These are phyloP conservation scores for Hycleus cichorii DNA, from an alignment of 1,140 invertebrate genomes.

Conservation along the genomic window DNA sequence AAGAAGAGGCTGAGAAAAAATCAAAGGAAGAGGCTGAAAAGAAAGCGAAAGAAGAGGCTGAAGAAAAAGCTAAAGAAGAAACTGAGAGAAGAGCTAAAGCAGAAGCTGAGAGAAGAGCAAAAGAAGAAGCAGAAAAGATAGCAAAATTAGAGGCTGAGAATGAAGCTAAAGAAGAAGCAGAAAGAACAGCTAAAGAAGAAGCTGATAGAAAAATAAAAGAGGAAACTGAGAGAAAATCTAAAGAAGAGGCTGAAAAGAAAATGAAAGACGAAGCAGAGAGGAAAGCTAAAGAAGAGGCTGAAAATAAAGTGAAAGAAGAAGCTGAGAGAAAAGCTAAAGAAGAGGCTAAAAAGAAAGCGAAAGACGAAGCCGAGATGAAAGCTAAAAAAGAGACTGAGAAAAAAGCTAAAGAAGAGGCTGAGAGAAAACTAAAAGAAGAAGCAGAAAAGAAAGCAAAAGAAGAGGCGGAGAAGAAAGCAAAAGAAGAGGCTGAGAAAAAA, in stretches of 20 bases:
- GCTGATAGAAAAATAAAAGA: slow-evolving; percentile 19
- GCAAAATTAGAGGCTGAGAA: slow-evolving; percentile 11
- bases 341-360: slow-evolving; percentile 31
- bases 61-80: slow-evolving; percentile 25
- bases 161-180: slow-evolving; percentile 20
- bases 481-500: slow-evolving; percentile 7
- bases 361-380: slow-evolving; percentile 30
- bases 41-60: slow-evolving; percentile 23
- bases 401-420: too few species aligned
- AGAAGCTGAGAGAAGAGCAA: slow-evolving; percentile 21
- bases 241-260: slow-evolving; percentile 17
- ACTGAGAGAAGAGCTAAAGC: slow-evolving; percentile 23
- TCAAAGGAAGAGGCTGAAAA: slow-evolving; percentile 35
- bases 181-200: slow-evolving; percentile 23
- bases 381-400: slow-evolving; percentile 18
- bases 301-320: slow-evolving; percentile 20
- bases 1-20: slow-evolving; percentile 25
- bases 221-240: slow-evolving; percentile 11
- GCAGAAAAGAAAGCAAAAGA: slow-evolving; percentile 36
- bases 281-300: slow-evolving; percentile 34
- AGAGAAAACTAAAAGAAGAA: slow-evolving; percentile 32
- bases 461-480: slow-evolving; percentile 10
- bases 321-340: slow-evolving; percentile 6
- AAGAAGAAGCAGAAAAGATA: slow-evolving; percentile 26
- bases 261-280: slow-evolving; percentile 19